Conservation (phyloP, 2,888 invertebrate species). For the Pherbina coryleti region DNA sequence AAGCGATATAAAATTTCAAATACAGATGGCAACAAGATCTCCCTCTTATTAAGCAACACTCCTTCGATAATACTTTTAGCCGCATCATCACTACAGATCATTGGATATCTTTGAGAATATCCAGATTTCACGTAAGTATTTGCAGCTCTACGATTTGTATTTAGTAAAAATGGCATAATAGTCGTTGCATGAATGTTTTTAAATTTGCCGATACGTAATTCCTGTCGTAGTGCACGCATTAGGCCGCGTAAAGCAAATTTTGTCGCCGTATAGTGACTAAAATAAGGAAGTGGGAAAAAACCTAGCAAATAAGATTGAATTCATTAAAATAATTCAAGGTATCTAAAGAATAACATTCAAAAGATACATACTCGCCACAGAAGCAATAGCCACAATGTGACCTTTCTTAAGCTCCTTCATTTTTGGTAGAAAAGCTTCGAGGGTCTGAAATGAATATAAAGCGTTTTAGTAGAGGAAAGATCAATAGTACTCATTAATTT, state of each 20-base stretch:
- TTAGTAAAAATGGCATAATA: conserved; percentile 64
- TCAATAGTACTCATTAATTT: neutral
- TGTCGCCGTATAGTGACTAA: conserved; percentile 60
- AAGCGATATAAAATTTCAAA: conserved; percentile 8
- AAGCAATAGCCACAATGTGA: conserved; percentile 66
- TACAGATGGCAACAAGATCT: conserved; percentile 52
- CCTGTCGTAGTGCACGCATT: conserved; percentile 59
- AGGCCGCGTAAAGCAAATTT: conserved; percentile 65
- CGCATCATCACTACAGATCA: conserved; percentile 48
- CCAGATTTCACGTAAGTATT: neutral
- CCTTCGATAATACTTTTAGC: conserved; percentile 52
- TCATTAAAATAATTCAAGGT: neutral
- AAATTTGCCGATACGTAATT: conserved; percentile 54
- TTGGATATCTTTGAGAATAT: conserved; percentile 37
- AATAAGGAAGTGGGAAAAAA: conserved; percentile 43
- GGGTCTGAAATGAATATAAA: conserved; percentile 55
- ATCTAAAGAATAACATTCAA: neutral
- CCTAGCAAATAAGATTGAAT: neutral
- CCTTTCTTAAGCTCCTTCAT: conserved; percentile 66
- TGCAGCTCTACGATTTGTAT: conserved; percentile 49
- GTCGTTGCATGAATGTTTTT: conserved; percentile 54
- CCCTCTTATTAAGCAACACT: conserved; percentile 51
- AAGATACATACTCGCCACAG: conserved; percentile 54
- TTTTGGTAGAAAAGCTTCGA: conserved; percentile 62
- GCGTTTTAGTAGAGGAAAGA: neutral